phyloP scores from a whole-genome alignment of 2,113 vertebrate genomes.

The Malurus elegans region DNA sequence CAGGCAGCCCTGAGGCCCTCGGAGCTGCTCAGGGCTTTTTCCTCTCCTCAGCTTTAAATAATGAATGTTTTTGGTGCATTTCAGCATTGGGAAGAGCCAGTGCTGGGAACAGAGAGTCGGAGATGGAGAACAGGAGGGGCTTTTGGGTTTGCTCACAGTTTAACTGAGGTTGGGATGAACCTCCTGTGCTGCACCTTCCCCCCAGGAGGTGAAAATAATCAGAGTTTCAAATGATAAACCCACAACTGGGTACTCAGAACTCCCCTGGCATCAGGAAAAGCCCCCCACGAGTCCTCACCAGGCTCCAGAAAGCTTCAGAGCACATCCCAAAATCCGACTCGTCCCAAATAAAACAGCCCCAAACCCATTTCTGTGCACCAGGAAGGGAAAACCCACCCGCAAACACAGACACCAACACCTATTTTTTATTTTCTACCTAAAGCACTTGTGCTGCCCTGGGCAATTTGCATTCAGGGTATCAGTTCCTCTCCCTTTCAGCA shows the following conservation, averaged over 20 bases:
- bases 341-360: background rate
- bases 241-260: background rate
- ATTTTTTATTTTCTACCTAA: background rate
- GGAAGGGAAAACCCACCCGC: background rate
- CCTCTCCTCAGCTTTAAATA: background rate
- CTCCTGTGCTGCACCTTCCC: background rate
- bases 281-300: accelerated
- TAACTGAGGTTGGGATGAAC: background rate
- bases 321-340: background rate
- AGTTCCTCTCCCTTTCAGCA: constrained; percentile 23
- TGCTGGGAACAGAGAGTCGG: background rate
- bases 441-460: background rate
- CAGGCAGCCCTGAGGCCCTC: accelerated
- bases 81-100: background rate
- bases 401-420: background rate
- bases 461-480: constrained; percentile 60
- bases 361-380: background rate
- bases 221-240: background rate
- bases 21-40: accelerated
- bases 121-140: background rate
- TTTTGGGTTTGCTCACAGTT: background rate
- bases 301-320: background rate
- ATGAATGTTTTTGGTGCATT: background rate
- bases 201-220: accelerated
- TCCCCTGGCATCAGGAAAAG: background rate